Percentiles rank a stretch among this genome's conserved stretches.
These are phyloP conservation scores for Lagria hirta DNA, from an alignment of 2,888 invertebrate species.

Conservation along the genomic window DNA sequence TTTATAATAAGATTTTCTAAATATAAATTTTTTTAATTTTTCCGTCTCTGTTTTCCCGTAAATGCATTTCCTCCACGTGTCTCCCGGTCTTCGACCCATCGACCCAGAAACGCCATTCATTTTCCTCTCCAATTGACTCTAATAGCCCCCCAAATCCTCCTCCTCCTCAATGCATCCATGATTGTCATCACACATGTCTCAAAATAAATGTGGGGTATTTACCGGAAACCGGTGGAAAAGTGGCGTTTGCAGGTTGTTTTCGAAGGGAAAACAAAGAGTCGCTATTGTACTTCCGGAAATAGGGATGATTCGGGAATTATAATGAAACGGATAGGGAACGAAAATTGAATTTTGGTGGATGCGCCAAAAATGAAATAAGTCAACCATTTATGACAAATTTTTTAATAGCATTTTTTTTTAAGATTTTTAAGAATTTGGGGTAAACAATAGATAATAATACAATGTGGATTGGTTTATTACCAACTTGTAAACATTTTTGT, in stretches of 20 bases:
- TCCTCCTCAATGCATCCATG: constrained; percentile 20
- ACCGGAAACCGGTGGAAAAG: no score
- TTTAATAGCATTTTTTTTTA: no score
- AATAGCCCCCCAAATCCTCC: constrained; percentile 15
- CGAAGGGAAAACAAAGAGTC: constrained; percentile 2
- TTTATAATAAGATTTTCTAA: no score
- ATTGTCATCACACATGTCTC: no score
- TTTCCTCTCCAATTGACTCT: constrained; percentile 7
- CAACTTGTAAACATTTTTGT: neutral
- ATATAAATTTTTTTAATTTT: no score
- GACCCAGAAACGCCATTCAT: constrained; percentile 39
- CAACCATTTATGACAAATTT: no score
- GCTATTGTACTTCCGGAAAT: neutral
- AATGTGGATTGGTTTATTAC: neutral
- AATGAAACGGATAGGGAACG: neutral
- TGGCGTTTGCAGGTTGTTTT: no score
- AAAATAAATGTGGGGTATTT: no score
- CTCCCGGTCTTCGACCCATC: constrained; percentile 44
- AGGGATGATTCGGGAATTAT: neutral
- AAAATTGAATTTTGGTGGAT: constrained; percentile 14
- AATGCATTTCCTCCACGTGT: constrained; percentile 42
- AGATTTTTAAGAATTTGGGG: no score
- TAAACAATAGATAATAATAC: no score
- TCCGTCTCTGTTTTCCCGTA: no score
- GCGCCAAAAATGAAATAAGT: no score